phyloP scores from a whole-genome alignment of 2,888 invertebrate genomes.

The Phortica okadai region DNA sequence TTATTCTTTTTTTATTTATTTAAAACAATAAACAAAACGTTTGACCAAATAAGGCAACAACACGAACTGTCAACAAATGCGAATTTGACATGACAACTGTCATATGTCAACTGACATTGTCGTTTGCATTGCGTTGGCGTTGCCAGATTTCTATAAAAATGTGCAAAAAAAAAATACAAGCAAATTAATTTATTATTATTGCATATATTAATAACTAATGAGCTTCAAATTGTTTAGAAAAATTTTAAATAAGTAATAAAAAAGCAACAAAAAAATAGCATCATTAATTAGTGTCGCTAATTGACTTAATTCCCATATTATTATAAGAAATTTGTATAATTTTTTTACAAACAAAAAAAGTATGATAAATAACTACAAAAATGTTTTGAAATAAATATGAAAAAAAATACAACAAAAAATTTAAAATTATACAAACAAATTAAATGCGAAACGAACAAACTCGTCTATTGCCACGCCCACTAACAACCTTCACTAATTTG shows the following conservation, averaged over 20 bases:
- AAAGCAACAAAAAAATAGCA: conserved; percentile 39
- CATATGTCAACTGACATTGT: background rate
- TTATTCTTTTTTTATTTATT: background rate
- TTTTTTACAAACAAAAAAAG: conserved; percentile 20
- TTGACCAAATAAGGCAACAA: conserved; percentile 61
- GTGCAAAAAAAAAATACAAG: background rate
- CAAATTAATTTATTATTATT: conserved; percentile 31
- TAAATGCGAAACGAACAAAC: conserved; percentile 19
- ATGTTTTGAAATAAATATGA: too few species aligned
- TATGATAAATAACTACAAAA: background rate
- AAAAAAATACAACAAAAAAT: too few species aligned
- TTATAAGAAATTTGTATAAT: conserved; percentile 31
- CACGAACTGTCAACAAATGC: conserved; percentile 39
- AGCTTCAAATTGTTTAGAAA: conserved; percentile 48
- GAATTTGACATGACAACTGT: conserved; percentile 35
- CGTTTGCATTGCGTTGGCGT: background rate
- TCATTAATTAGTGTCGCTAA: conserved; percentile 66
- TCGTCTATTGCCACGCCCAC: conserved; percentile 56
- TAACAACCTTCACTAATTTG: conserved; percentile 55
- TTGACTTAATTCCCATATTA: conserved; percentile 51
- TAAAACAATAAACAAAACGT: conserved; percentile 22
- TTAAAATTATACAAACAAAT: background rate
- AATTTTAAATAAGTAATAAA: background rate
- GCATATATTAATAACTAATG: conserved; percentile 57
- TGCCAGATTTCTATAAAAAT: background rate